phyloP scores from a whole-genome alignment of 2,888 invertebrate genomes.

The Argyra leucocephala region DNA sequence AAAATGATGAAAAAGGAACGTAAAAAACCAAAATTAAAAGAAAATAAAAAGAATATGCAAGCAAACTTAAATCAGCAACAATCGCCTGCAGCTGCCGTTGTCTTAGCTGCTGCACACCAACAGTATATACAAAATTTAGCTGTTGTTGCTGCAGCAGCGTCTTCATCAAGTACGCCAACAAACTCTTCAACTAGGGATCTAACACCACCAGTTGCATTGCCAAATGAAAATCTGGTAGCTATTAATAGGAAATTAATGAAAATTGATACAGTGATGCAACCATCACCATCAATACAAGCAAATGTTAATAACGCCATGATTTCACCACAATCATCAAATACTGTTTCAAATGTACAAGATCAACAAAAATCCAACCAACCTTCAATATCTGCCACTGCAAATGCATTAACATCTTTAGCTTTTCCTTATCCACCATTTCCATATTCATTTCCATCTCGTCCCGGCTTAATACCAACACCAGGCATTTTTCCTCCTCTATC shows the following conservation, averaged over 20 bases:
- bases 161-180: constrained; percentile 16
- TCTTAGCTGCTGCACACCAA: background rate
- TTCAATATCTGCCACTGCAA: constrained; percentile 16
- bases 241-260: constrained; percentile 45
- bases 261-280: constrained; percentile 33
- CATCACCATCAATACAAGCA: constrained; percentile 28
- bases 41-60: constrained; percentile 20
- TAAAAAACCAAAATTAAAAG: constrained; percentile 12
- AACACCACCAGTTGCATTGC: background rate
- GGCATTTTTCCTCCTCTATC: constrained; percentile 44
- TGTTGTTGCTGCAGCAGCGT: constrained; percentile 12
- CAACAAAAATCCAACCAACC: constrained; percentile 9
- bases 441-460: constrained; percentile 45
- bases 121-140: constrained; percentile 14
- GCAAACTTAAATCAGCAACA: constrained; percentile 22
- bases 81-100: background rate
- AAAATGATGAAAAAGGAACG: constrained; percentile 16
- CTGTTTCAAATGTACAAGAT: background rate
- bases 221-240: constrained; percentile 29
- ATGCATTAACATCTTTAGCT: constrained; percentile 3
- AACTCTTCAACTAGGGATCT: background rate
- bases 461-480: constrained; percentile 50
- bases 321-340: constrained; percentile 14
- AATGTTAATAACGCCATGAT: constrained; percentile 18
- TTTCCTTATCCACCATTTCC: constrained; percentile 40